Evolutionary conservation across 2,888 invertebrate species (phyloP), one percentile per base, ranked within the genome.

Genomic region (Tinea trinotella): DNA sequence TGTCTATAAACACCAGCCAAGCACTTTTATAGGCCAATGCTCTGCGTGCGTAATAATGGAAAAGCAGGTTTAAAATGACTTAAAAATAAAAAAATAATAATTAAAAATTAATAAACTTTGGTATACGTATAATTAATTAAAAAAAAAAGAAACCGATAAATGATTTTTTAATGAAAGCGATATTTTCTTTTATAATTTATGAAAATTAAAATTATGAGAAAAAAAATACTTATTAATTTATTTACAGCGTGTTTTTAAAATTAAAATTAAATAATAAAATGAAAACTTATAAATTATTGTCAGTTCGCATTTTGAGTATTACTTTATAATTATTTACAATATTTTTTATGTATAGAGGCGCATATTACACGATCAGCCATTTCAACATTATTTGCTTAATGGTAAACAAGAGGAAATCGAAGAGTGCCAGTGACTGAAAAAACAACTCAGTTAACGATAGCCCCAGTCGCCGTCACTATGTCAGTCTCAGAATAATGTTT

Each of bases 241-340:
- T 84, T 72, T 84, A 84, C 82, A 83, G 35, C 46, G 48, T 30
- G 40, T n/a, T 15, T 19, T 2, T 40, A 18, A 18, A 15, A 81
- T 78, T 76, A 69, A 74, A 73, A 73, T 18, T 53, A 64, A 64
- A 66, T 70, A 74, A 74, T 70, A 68, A 70, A 64, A 64, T 65
- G 50, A 12, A 30, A 53, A 75, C 79, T 76, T 76, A 77, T 79
- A 71, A 71, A 62, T 84, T 85, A 85, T 85, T 85, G 85, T 85
- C 85, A 84, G 84, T 83, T 83, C 81, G 81, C 78, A 70, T 30
- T 48, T 74, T 77, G 84, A 85, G 83, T 85, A 84, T 84, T 78
- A 64, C 64, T 70, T 66, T 55, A 48, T 19, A 50, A 62, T 60
- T 76, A 76, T 76, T 70, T 77, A 75, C 75, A 79, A 64, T 63